Evolutionary conservation across 23 tunicate genomes (phyloP).

Genomic region (Halocynthia roretzi): DNA sequence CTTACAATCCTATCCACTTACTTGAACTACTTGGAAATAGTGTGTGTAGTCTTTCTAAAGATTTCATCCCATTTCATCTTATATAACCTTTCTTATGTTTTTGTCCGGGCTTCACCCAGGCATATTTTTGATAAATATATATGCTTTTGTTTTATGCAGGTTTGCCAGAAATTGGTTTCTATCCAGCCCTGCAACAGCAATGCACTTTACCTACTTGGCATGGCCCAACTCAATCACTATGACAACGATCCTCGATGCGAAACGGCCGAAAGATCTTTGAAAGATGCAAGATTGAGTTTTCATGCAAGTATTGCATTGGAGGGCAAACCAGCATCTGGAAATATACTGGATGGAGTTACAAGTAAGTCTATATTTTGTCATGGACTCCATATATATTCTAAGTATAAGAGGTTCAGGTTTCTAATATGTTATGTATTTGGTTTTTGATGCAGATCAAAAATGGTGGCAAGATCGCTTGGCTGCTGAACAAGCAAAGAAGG

Average conservation of each 20-base stretch:
- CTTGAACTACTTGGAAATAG: too few relatives aligned
- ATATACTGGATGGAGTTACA: conserved; percentile 30
- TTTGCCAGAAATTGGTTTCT: conserved; percentile 68
- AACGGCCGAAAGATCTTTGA: conserved; percentile 14
- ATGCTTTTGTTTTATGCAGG: conserved; percentile 18
- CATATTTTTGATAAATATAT: too few relatives aligned
- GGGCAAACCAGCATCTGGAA: conserved; percentile 84
- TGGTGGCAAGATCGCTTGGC: conserved; percentile 75
- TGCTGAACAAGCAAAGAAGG: conserved; percentile 40
- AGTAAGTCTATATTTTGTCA: conserved; percentile 17
- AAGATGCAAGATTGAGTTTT: conserved; percentile 58
- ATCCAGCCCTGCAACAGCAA: conserved; percentile 80
- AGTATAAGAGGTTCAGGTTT: background rate
- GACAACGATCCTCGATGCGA: conserved; percentile 38
- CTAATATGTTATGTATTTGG: background rate
- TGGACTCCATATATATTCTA: background rate
- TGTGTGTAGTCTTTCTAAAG: too few relatives aligned
- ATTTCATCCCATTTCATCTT: background rate
- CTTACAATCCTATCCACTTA: too few relatives aligned
- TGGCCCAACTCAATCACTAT: conserved; percentile 53
- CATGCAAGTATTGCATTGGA: conserved; percentile 73
- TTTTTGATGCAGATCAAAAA: conserved; percentile 48
- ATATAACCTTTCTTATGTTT: background rate
- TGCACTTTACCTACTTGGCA: conserved; percentile 73
- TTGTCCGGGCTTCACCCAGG: background rate